Evolutionary conservation across 2,888 invertebrate species (phyloP), one percentile per base, ranked within the genome.

Genomic region (Patella pellucida): DNA sequence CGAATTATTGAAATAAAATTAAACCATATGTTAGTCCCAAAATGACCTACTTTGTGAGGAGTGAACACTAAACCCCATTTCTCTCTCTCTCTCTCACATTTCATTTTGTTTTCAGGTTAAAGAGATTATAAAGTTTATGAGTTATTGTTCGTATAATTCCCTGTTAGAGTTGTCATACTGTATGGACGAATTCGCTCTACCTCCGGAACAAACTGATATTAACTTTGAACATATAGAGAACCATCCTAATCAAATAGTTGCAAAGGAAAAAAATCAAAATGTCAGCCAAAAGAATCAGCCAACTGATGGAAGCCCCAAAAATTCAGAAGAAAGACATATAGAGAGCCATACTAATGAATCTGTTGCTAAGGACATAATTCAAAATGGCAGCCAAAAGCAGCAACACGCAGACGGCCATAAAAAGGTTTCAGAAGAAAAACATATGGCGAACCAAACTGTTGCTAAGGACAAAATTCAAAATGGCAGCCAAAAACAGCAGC

Each of bases 131-230:
- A 94, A 94, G 71, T 95, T 95, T 87, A 93, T 97, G 93, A 93
- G 97, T 0, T 95, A 95, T 78, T 94, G 95, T 0, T 94, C 95
- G 56, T 98, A 98, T 90, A 98, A 98, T 85, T 96, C 97, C 94
- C 94, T 95, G 71, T 92, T 98, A 68, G 99, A 99, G 91, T 95
- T 95, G 85, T 95, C 97, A 0, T 98, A 97, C 90, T 92, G 96
- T 67, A 93, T 97, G 92, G 96, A 96, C 79, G 96, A 96, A 89
- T 96, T 96, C 84, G 96, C 95, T 0, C 92, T 93, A 85, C 95
- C 95, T 0, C 94, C 95, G 0, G 81, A 85, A 0, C 75, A 78
- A n/a, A 68, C 52, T 16, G 27, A 52, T n/a, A 73, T 73, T 68
- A 16, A 52, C 15, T 31, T 68, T 50, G 52, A 70, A 70, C 50